Evolutionary conservation across 2,888 invertebrate species (phyloP), one percentile per base, ranked within the genome.

Genomic region (Cetonia aurata): DNA sequence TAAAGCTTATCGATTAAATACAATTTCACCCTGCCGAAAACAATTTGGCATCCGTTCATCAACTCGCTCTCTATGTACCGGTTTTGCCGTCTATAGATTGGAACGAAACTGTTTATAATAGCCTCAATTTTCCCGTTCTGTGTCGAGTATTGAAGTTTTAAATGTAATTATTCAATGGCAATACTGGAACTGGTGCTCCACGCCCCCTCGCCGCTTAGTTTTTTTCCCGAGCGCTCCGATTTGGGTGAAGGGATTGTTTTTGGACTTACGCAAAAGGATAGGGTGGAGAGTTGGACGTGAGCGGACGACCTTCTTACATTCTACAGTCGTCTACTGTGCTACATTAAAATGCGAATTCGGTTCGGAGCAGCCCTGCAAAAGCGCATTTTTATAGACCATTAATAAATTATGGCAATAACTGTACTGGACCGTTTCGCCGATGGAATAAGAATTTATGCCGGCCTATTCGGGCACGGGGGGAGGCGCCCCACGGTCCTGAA

Each of bases 381-480:
- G 79, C 79, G 82, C 83, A 84, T 83, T 84, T 84, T 84, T 85
- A 84, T 84, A 83, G 82, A 82, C 83, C 81, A 84, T 85, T 85
- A 85, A 85, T 85, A 84, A 84, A 84, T 85, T 85, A 84, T 83
- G 82, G 84, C 84, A 84, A 84, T 83, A 84, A 69, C 69, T 53
- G 53, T 44, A 62, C 59, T 42, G 62, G 62, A 46, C 62, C 69
- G 68, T 62, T 50, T 62, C 33, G 6, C 31, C 25, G 48, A 10
- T 13, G 33, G 50, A 62, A 44, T 3, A 8, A 10, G 62, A 62
- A 62, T 62, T 62, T 62, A 62, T 50, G 62, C 48, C 50, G 62
- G 15, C 44, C 17, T 25, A 19, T 60, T 37, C 15, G 9, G 37
- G 37, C 37, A 10, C 37, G 8, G 10, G 6, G 8, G 10, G 6